Evolutionary conservation across 2,113 vertebrate species (phyloP).

Genomic region (Dipodomys merriami): DNA sequence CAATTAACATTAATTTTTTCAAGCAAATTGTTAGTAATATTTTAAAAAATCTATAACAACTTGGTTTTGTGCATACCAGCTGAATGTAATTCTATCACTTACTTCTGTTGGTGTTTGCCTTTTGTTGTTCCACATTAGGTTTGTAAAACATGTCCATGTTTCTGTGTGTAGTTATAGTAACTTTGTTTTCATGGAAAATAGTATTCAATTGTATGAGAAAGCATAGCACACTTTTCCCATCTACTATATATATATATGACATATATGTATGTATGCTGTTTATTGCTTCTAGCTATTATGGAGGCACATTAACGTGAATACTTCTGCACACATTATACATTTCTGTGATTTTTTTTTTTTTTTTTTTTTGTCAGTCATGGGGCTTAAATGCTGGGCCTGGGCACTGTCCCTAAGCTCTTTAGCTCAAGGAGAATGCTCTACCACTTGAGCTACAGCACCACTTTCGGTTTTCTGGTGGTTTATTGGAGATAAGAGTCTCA

Average conservation of each 20-base stretch:
- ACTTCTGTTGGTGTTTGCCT: not conserved
- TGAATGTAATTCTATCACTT: not conserved
- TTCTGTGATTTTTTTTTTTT: too few species aligned
- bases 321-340: not conserved
- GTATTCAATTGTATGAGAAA: not conserved
- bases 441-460: too few species aligned
- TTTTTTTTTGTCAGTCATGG: too few species aligned
- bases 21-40: not conserved
- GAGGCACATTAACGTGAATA: not conserved
- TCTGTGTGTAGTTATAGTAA: not conserved
- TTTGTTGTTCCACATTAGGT: not conserved
- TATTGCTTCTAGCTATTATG: not conserved
- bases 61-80: not conserved
- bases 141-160: not conserved
- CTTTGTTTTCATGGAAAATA: not conserved
- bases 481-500: too few species aligned
- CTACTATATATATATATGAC: not conserved
- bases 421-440: too few species aligned
- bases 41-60: not conserved
- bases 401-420: too few species aligned
- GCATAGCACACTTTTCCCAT: not conserved
- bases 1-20: not conserved
- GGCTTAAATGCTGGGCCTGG: too few species aligned
- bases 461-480: too few species aligned
- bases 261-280: not conserved